Percentiles rank a stretch among this genome's conserved stretches.
phyloP scores from a whole-genome alignment of 2,888 invertebrate species.

The Thyatira batis region DNA sequence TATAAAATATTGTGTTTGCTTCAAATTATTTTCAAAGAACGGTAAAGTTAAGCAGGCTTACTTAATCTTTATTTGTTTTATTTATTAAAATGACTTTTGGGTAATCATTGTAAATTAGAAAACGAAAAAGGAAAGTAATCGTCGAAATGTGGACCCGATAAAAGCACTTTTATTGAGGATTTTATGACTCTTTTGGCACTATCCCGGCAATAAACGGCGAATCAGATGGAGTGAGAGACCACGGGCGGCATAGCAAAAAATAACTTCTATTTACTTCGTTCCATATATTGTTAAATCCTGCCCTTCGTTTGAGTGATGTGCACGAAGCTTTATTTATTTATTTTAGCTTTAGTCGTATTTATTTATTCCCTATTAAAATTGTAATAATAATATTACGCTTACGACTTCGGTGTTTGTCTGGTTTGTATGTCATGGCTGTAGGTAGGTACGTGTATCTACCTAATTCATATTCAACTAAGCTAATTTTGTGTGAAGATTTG shows the following conservation, averaged over 20 bases:
- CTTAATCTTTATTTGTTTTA: conserved; percentile 16
- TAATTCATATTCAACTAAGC: background rate
- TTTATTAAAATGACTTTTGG: conserved; percentile 19
- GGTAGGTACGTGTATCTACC: background rate
- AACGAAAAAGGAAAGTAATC: conserved; percentile 58
- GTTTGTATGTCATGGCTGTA: too few relatives aligned
- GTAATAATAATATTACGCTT: too few relatives aligned
- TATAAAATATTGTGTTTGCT: conserved; percentile 59
- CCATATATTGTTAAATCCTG: conserved; percentile 47
- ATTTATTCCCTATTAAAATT: too few relatives aligned
- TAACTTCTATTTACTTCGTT: conserved; percentile 57
- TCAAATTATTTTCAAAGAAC: conserved; percentile 47
- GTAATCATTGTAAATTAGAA: conserved; percentile 54
- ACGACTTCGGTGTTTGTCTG: too few relatives aligned
- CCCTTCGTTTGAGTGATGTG: conserved; percentile 9
- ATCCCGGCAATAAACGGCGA: conserved; percentile 70
- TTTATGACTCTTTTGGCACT: conserved; percentile 71
- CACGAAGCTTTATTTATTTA: background rate
- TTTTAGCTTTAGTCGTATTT: conserved; percentile 2
- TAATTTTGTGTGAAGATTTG: conserved; percentile 2
- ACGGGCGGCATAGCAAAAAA: conserved; percentile 60
- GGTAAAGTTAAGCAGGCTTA: conserved; percentile 26
- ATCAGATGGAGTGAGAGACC: conserved; percentile 68
- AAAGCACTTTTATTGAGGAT: conserved; percentile 67
- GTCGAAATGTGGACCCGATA: conserved; percentile 61